Base-by-base conservation (phyloP, 2,888 invertebrate genomes). In the Caprella mutica region DNA sequence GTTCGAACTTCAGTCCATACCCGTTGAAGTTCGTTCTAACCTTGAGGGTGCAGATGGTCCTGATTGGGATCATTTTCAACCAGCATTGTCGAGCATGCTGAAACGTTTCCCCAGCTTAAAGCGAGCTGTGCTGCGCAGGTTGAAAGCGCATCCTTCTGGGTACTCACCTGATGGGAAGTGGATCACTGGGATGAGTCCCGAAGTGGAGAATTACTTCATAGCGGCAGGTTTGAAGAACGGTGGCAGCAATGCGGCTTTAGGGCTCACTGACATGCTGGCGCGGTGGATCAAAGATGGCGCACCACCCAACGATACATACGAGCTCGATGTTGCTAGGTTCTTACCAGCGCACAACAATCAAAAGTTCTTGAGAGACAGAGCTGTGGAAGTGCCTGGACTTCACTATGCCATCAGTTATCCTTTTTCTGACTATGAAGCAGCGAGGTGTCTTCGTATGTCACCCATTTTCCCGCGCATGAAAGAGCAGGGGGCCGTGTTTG, bases 31-130 rank as follows among this genome's bases (percentile, higher is more conserved):
- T 71, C 85, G n/a, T n/a, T n/a, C n/a, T n/a, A n/a, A n/a, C n/a
- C n/a, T n/a, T 12, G 30, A 48, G 19, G 29, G 48, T 8, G 27
- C 30, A 14, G n/a, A n/a, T 6, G 29, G 50, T 14, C 57, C 59
- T 17, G 94, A 96, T 73, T 97, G 96, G 96, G 96, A 97, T 73
- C 91, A 92, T 69, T 97, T 97, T 74, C 88, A 93, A 70, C 79
- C 86, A 42, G 75, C 94, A 43, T 77, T 97, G 29, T 87, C 91
- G 67, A 83, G 90, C 70, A 77, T 94, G 67, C 75, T 96, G 39
- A 80, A 83, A 66, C 80, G 96, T 24, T 82, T 92, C 59, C 96
- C 97, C 0, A 74, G 77, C 46, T 77, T 97, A 52, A 81, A 80
- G 27, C 77, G 81, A 44, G 85, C 86, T 0, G 77, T 81, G 8